These are phyloP conservation scores for Tenrec ecaudatus DNA, from an alignment of 2,113 vertebrate species.

Conservation along the genomic window DNA sequence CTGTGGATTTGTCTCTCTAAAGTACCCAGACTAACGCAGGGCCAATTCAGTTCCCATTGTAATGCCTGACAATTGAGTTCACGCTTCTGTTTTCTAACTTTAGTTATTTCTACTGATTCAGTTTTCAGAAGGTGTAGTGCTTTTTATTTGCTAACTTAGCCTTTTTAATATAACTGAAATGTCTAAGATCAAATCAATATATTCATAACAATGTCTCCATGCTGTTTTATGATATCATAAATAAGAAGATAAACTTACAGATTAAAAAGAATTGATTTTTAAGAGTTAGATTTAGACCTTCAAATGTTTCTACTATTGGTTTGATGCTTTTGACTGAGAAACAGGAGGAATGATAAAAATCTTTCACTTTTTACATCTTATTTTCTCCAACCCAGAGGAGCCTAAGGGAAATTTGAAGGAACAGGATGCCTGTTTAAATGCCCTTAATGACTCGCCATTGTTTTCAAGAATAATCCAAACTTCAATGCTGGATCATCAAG, in stretches of 20 bases:
- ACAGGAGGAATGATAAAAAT: slow-evolving; percentile 16
- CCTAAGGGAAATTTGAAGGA: neutral
- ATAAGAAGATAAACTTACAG: slow-evolving; percentile 63
- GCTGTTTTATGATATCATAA: slow-evolving; percentile 72
- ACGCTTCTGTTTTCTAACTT: slow-evolving; percentile 52
- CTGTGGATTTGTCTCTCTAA: no score
- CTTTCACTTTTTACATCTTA: neutral
- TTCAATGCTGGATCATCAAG: neutral
- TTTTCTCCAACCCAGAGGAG: neutral
- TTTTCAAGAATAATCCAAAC: neutral
- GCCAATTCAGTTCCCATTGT: neutral
- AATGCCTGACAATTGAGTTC: neutral
- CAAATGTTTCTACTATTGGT: slow-evolving; percentile 5
- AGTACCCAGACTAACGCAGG: neutral
- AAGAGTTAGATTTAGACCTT: slow-evolving; percentile 53
- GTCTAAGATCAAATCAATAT: slow-evolving; percentile 64
- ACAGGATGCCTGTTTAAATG: neutral
- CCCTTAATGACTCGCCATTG: neutral
- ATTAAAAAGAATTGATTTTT: slow-evolving; percentile 63
- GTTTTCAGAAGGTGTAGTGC: slow-evolving; percentile 24
- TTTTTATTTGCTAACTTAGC: slow-evolving; percentile 42
- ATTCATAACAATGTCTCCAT: slow-evolving; percentile 64
- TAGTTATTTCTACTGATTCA: slow-evolving; percentile 49
- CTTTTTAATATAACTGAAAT: slow-evolving; percentile 71
- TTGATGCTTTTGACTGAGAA: slow-evolving; percentile 53